Percentiles rank a stretch among this genome's conserved stretches.
These are phyloP conservation scores for Actinopyga echinites DNA, from an alignment of 53 echinoderm and acorn worm species.

Conservation along the genomic window DNA sequence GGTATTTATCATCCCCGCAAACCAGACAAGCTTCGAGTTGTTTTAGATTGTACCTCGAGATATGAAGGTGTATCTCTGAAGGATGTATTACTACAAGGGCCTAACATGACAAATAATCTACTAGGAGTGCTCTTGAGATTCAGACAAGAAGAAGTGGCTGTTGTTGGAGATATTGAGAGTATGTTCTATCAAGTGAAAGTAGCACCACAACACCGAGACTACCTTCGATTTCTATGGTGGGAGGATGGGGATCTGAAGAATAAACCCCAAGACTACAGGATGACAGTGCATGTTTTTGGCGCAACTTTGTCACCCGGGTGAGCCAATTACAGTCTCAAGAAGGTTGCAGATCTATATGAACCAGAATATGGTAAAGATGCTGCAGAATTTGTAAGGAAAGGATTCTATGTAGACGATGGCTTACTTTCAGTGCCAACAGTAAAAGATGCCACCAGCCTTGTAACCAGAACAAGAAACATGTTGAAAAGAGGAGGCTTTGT, in stretches of 20 bases:
- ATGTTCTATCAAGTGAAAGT: conserved; percentile 74
- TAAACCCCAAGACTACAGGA: conserved; percentile 45
- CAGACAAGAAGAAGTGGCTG: conserved; percentile 51
- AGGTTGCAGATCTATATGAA: conserved; percentile 56
- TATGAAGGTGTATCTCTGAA: conserved; percentile 59
- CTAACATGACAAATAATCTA: conserved; percentile 61
- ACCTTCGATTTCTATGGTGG: conserved; percentile 70
- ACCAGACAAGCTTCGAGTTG: conserved; percentile 47
- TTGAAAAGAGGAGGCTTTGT: conserved; percentile 47
- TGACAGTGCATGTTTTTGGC: conserved; percentile 66
- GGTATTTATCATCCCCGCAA: conserved; percentile 54
- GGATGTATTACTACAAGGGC: conserved; percentile 53
- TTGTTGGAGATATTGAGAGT: conserved; percentile 63
- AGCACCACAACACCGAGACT: conserved; percentile 50
- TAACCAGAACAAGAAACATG: conserved; percentile 44
- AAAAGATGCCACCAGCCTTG: conserved; percentile 38
- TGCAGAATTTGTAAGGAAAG: conserved; percentile 49
- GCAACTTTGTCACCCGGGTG: conserved; percentile 66
- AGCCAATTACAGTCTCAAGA: conserved; percentile 63
- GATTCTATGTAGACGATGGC: conserved; percentile 67
- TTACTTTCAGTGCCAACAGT: conserved; percentile 42
- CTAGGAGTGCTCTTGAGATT: conserved; percentile 55
- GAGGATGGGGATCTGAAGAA: conserved; percentile 46
- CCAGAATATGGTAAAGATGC: conserved; percentile 44
- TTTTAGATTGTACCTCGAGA: conserved; percentile 53